Conservation (phyloP, 2,888 invertebrate species). For the Limenitis camilla region DNA sequence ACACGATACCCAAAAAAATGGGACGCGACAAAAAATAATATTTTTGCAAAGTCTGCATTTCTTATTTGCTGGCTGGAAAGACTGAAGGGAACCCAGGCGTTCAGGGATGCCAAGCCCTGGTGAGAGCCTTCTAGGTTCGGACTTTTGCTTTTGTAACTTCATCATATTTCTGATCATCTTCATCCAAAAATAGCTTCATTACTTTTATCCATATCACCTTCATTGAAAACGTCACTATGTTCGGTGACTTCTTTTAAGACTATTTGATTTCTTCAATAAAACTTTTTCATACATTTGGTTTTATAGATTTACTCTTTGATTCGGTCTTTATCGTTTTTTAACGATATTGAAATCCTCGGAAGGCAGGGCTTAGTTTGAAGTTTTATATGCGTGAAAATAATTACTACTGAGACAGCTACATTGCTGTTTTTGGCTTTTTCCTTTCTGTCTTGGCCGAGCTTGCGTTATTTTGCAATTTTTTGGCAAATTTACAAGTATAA, state of each 20-base stretch:
- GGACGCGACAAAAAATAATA: conserved; percentile 58
- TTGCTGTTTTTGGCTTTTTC: conserved; percentile 61
- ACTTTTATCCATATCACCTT: conserved; percentile 24
- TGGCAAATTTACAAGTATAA: conserved; percentile 33
- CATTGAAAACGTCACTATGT: conserved; percentile 24
- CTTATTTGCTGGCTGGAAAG: conserved; percentile 74
- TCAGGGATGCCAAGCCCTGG: conserved; percentile 75
- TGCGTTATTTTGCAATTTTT: conserved; percentile 56
- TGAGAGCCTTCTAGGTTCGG: conserved; percentile 75
- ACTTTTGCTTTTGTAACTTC: conserved; percentile 66
- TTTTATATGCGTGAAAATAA: conserved; percentile 36
- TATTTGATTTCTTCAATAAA: conserved; percentile 28
- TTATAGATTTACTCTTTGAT: conserved; percentile 27
- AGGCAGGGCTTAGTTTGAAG: conserved; percentile 62
- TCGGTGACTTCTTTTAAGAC: conserved; percentile 25
- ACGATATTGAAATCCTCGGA: conserved; percentile 59
- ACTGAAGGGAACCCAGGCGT: conserved; percentile 73
- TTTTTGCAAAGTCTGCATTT: conserved; percentile 73
- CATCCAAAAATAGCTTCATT: conserved; percentile 34
- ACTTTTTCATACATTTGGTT: conserved; percentile 29
- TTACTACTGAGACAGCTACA: conserved; percentile 39
- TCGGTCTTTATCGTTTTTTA: conserved; percentile 29
- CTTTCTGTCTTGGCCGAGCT: conserved; percentile 66
- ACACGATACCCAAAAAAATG: conserved; percentile 42
- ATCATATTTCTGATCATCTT: conserved; percentile 45